These are phyloP conservation scores for Edolisoma coerulescens DNA, from an alignment of 2,113 vertebrate species.

Conservation along the genomic window DNA sequence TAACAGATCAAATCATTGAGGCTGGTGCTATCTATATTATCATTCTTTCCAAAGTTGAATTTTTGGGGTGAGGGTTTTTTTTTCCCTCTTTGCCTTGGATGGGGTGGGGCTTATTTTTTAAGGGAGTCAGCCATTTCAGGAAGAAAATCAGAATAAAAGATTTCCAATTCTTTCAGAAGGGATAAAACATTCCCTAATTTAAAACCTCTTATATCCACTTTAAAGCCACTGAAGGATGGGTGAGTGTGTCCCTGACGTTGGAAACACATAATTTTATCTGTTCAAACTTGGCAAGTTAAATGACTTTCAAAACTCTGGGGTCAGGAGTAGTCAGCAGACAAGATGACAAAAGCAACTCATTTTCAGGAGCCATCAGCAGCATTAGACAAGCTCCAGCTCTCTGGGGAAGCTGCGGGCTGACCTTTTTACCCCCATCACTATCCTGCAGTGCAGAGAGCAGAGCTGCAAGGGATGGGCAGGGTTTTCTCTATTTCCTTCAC, in stretches of 20 bases:
- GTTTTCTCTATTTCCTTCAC: neutral
- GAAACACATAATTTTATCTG: neutral
- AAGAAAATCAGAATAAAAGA: neutral
- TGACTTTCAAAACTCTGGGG: neutral
- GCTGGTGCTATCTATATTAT: neutral
- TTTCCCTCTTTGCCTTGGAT: neutral
- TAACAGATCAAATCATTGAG: neutral
- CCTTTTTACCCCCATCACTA: neutral
- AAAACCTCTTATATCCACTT: neutral
- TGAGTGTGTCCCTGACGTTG: neutral
- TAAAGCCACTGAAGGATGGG: neutral
- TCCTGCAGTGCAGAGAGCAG: neutral
- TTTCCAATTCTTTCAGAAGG: neutral
- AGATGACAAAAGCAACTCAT: neutral
- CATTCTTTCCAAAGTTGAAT: neutral
- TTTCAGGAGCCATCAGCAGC: neutral
- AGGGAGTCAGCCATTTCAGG: neutral
- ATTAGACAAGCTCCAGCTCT: neutral
- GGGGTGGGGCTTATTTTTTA: neutral
- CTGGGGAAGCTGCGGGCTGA: neutral
- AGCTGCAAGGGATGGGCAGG: neutral
- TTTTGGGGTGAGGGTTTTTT: rapidly evolving
- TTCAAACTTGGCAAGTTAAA: neutral
- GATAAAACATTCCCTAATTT: neutral
- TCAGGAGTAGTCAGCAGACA: neutral